These are phyloP conservation scores for Gonioctena quinquepunctata DNA, from an alignment of 1,140 invertebrate species.

Conservation along the genomic window DNA sequence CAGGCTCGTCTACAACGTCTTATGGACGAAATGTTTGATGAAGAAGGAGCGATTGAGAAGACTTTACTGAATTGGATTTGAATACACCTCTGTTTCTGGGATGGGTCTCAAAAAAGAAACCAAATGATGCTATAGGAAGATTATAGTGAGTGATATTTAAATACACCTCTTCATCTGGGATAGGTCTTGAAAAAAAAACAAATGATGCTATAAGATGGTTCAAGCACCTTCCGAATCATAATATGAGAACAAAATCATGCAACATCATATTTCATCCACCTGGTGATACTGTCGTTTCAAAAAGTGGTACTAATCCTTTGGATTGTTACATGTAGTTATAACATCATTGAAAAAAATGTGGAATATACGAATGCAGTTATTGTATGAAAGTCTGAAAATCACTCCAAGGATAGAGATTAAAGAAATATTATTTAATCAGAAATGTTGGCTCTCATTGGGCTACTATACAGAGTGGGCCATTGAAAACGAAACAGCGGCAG, in stretches of 20 bases:
- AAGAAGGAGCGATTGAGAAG: neutral
- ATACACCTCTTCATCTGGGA: no score
- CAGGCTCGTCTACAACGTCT: neutral
- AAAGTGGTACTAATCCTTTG: neutral
- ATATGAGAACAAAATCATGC: neutral
- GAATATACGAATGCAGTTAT: no score
- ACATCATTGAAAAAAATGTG: no score
- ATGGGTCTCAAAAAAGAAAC: neutral
- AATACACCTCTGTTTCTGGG: no score
- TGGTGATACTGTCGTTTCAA: neutral
- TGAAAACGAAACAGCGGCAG: no score
- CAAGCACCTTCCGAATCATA: neutral
- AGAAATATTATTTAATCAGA: no score
- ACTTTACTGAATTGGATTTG: neutral
- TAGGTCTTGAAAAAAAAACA: no score
- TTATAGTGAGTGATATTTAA: neutral
- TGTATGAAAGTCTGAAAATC: no score
- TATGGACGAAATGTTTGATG: neutral
- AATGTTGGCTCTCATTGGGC: no score
- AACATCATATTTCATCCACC: neutral
- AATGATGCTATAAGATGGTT: neutral
- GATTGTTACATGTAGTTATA: neutral
- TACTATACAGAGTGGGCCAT: no score
- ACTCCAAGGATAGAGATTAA: no score
- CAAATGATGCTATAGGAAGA: neutral